These are phyloP conservation scores for Amphiprion percula DNA, from an alignment of 2,113 vertebrate species.

Conservation along the genomic window DNA sequence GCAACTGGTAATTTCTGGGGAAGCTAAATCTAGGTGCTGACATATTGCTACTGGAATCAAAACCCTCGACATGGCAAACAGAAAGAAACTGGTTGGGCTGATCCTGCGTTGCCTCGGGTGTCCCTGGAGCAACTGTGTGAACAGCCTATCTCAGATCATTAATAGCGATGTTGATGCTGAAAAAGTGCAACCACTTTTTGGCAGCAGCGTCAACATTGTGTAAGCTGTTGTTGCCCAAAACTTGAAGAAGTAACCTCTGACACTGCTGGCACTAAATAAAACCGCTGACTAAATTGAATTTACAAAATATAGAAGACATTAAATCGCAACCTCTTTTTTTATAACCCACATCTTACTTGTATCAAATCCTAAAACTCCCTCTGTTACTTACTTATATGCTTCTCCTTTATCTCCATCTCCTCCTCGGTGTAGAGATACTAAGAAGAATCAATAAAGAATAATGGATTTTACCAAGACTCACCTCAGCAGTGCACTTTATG, in stretches of 20 bases:
- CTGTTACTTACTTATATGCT: constrained; percentile 12
- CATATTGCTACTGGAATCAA: constrained; percentile 6
- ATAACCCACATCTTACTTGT: constrained; percentile 4
- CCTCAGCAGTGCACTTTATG: constrained; percentile 30
- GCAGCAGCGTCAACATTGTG: background rate
- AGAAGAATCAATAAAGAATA: constrained; percentile 54
- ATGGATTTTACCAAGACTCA: constrained; percentile 46
- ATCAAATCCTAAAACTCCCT: constrained; percentile 11
- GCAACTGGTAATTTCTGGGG: background rate
- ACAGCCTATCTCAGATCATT: constrained; percentile 53
- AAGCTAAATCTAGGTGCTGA: constrained; percentile 3
- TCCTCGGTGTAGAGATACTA: constrained; percentile 11
- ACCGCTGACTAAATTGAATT: constrained; percentile 17
- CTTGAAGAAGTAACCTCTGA: background rate
- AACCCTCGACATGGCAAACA: constrained; percentile 5
- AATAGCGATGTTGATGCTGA: constrained; percentile 34
- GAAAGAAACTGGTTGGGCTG: constrained; percentile 13
- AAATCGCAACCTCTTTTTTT: background rate
- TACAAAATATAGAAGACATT: background rate
- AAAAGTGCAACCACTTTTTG: constrained; percentile 1
- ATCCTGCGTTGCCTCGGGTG: constrained; percentile 36
- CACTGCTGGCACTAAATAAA: background rate
- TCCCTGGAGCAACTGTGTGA: constrained; percentile 41
- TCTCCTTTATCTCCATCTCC: constrained; percentile 45
- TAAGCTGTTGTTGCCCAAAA: background rate